Evolutionary conservation across 1,140 invertebrate species (phyloP).

Genomic region (Zaprionus africanus): DNA sequence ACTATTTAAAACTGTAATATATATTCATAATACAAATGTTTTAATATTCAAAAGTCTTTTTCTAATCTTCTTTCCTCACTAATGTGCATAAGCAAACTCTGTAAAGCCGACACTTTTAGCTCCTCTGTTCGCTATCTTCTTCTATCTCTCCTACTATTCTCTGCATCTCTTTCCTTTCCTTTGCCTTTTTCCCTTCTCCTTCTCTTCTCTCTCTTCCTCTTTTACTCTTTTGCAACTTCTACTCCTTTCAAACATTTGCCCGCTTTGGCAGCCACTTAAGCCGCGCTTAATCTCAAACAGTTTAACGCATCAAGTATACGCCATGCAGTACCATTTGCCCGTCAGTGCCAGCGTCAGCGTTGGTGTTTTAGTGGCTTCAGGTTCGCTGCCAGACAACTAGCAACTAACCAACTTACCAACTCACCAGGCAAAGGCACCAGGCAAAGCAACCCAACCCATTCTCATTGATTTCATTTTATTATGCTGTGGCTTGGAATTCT

Average conservation of each 20-base stretch:
- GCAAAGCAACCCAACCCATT: slow-evolving; percentile 7
- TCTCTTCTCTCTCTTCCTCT: neutral
- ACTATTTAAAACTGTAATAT: neutral
- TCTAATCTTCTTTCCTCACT: neutral
- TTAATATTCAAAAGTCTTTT: neutral
- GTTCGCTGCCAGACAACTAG: slow-evolving; percentile 12
- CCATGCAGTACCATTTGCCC: slow-evolving; percentile 54
- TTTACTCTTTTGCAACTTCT: neutral
- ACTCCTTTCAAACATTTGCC: slow-evolving; percentile 7
- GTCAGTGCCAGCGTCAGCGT: slow-evolving; percentile 8
- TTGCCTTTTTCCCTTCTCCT: neutral
- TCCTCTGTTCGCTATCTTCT: neutral
- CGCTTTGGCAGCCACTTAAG: slow-evolving; percentile 43
- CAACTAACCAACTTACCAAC: neutral
- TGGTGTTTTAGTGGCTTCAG: slow-evolving; percentile 17
- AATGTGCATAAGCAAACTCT: neutral
- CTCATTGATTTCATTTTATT: slow-evolving; percentile 59
- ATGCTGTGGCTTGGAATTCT: slow-evolving; percentile 42
- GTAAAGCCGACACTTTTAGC: neutral
- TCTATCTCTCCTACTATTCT: no score
- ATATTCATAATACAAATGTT: neutral
- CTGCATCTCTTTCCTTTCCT: neutral
- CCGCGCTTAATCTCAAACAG: slow-evolving; percentile 65
- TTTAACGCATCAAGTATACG: slow-evolving; percentile 74
- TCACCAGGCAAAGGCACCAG: neutral